Conservation (phyloP, 2,888 invertebrate genomes). For the Exephanes ischioxanthus region DNA sequence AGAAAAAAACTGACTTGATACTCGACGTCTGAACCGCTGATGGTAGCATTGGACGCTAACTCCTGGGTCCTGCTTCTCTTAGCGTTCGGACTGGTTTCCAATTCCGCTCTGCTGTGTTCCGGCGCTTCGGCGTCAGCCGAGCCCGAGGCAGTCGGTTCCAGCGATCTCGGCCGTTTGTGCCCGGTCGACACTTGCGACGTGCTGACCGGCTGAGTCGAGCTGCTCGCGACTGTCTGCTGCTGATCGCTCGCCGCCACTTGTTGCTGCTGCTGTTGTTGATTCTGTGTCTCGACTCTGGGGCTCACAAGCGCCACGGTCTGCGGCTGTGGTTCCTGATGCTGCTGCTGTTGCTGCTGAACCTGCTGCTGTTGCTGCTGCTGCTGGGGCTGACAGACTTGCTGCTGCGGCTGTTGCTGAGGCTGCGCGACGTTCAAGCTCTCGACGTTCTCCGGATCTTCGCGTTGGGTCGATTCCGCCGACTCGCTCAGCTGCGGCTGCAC, state of each 20-base stretch:
- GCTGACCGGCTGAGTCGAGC: conserved; percentile 89
- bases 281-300: conserved; percentile 82
- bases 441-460: conserved; percentile 86
- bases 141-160: conserved; percentile 80
- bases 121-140: conserved; percentile 78
- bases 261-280: conserved; percentile 77
- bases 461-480: conserved; percentile 86
- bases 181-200: conserved; percentile 88
- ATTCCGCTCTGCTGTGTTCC: conserved; percentile 80
- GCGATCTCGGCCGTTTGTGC: conserved; percentile 87
- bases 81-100: conserved; percentile 80
- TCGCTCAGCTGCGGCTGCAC: conserved; percentile 88
- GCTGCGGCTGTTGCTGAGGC: conserved; percentile 72
- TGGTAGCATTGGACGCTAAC: conserved; percentile 77
- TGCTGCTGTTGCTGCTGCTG: conserved; percentile 70
- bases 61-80: conserved; percentile 81
- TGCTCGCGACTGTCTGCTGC: conserved; percentile 84
- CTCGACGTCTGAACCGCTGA: conserved; percentile 82
- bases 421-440: conserved; percentile 79
- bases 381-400: conserved; percentile 60
- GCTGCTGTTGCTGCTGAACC: conserved; percentile 72
- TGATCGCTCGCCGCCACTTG: conserved; percentile 81
- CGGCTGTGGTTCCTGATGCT: conserved; percentile 76
- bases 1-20: conserved; percentile 78
- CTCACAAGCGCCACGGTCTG: conserved; percentile 82